phyloP scores from a whole-genome alignment of 2,113 vertebrate genomes.

The Cephalopholis sonnerati region DNA sequence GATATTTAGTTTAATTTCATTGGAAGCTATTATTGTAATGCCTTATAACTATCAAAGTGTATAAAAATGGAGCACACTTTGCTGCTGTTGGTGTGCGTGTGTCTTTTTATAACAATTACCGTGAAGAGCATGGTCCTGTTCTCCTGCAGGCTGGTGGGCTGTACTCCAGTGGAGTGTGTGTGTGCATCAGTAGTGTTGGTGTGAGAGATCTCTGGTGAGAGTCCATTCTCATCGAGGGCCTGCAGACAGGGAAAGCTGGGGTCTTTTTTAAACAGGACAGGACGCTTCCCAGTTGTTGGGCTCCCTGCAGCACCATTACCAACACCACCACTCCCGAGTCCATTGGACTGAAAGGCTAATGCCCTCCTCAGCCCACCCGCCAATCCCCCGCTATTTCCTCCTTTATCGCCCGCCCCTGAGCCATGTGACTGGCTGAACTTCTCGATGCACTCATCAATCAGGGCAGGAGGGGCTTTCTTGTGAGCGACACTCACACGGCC shows the following conservation, averaged over 20 bases:
- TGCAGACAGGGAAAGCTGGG: slow-evolving; percentile 87
- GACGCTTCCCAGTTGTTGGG: slow-evolving; percentile 77
- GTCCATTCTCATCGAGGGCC: slow-evolving; percentile 91
- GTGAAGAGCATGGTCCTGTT: slow-evolving; percentile 98
- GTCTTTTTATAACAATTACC: slow-evolving; percentile 80
- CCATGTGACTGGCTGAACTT: slow-evolving; percentile 89
- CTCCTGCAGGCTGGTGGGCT: slow-evolving; percentile 94
- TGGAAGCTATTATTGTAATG: not conserved
- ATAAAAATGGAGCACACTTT: too few species aligned
- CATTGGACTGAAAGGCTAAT: slow-evolving; percentile 80
- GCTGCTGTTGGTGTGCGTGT: not conserved
- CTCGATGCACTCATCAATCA: slow-evolving; percentile 98
- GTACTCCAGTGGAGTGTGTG: slow-evolving; percentile 85
- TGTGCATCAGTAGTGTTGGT: slow-evolving; percentile 70
- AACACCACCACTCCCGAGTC: slow-evolving; percentile 16
- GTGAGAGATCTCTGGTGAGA: slow-evolving; percentile 88
- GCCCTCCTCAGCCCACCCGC: slow-evolving; percentile 67
- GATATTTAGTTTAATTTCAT: not conserved
- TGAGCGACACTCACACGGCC: slow-evolving; percentile 94
- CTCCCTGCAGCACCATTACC: slow-evolving; percentile 75
- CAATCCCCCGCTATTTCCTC: slow-evolving; percentile 36
- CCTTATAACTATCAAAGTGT: not conserved
- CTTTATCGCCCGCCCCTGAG: slow-evolving; percentile 51
- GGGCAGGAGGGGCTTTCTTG: slow-evolving; percentile 94
- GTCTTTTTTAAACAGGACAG: slow-evolving; percentile 88